A percentile compares a stretch with the other conserved stretches of the same genome.
phyloP scores from a whole-genome alignment of 2,888 invertebrate species.

The Dryobotodes eremita region DNA sequence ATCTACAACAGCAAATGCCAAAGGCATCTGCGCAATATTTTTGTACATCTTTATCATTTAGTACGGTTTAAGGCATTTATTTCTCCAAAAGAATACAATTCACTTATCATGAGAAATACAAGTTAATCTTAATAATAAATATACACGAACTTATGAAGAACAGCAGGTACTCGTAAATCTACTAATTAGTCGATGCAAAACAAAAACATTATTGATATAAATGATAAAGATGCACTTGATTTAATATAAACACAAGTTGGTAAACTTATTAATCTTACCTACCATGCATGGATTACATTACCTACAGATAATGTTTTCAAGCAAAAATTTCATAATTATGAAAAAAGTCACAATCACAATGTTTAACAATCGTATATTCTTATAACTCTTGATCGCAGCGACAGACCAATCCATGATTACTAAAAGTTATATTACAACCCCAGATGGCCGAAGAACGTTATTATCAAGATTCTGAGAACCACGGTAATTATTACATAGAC shows the following conservation, averaged over 20 bases:
- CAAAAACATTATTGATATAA: too few species aligned
- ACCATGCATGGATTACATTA: too few species aligned
- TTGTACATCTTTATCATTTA: too few species aligned
- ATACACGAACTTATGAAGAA: too few species aligned
- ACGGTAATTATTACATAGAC: constrained; percentile 16
- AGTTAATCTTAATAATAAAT: too few species aligned
- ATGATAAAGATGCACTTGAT: background rate
- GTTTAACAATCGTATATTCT: background rate
- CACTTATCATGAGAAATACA: too few species aligned
- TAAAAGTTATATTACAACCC: background rate
- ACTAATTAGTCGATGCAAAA: too few species aligned
- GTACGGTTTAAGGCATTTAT: too few species aligned
- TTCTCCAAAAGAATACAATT: too few species aligned
- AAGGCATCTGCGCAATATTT: too few species aligned
- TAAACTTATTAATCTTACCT: background rate
- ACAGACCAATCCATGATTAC: background rate
- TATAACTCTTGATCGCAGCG: background rate
- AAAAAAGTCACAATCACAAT: background rate
- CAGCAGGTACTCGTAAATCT: too few species aligned
- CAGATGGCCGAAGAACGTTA: background rate
- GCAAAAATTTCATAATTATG: background rate
- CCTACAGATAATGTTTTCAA: background rate
- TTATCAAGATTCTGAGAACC: constrained; percentile 4
- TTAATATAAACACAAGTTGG: background rate
- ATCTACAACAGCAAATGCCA: too few species aligned